Evolutionary conservation across 2,888 invertebrate genomes (phyloP), one percentile per base, ranked within the genome.

Genomic region (Dimorphilus gyrociliatus): DNA sequence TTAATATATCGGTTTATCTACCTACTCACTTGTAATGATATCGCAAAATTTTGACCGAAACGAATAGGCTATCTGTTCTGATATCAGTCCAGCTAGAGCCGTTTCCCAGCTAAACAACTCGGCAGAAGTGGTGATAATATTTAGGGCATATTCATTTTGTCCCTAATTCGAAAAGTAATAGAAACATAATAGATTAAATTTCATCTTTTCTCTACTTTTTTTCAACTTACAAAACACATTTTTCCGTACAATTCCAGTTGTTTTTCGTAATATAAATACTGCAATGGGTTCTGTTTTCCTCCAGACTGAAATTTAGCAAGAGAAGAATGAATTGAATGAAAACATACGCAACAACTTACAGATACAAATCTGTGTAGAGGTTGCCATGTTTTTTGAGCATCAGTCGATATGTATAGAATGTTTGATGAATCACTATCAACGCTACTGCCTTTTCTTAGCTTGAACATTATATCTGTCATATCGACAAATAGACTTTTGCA

Each of bases 341-440:
- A n/a, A 25, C 7, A 13, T n/a, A n/a, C 14, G n/a, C 14, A 14
- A 25, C 14, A 13, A 16, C 35, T 25, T 36, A 37, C 37, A 13
- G 33, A 26, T n/a, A 26, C 23, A 27, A 43, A 45, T 12, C 36
- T 36, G 29, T 38, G 32, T 12, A 42, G 34, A n/a, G 31, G 18
- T 4, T 18, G 23, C 44, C 43, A 42, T 17, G 34, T 30, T 15
- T 21, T 16, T 19, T 29, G 30, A 19, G 19, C 24, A 23, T 45
- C 38, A 18, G 21, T 29, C 17, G 42, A 43, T 8, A 42, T 36
- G 27, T 43, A 43, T 19, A 44, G 24, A 10, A 35, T 29, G 23
- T 45, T 35, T 15, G 34, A 33, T 12, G 27, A n/a, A n/a, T n/a
- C 16, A 15, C 29, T 23, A 17, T 30, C 34, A 8, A 42, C 27